Percentiles rank a stretch among this genome's conserved stretches.
Evolutionary conservation across 2,797 vertebrate genomes (phyloP).

Genomic region (Coendou prehensilis): DNA sequence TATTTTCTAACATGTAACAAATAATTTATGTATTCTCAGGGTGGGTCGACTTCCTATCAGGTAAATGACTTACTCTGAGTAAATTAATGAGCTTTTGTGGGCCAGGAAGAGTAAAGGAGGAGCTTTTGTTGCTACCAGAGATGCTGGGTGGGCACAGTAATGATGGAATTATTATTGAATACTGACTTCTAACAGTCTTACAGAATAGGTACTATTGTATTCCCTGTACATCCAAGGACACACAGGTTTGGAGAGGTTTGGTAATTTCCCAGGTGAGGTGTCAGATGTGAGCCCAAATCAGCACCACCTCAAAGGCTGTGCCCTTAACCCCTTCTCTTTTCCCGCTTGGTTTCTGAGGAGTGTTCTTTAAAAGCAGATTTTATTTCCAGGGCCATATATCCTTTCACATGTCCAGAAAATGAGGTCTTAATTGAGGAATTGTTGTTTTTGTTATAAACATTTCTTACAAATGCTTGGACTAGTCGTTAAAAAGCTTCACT

Average conservation of each 20-base stretch:
- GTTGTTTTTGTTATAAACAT: background rate
- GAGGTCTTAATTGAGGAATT: background rate
- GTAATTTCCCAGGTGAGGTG: background rate
- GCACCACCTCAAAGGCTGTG: background rate
- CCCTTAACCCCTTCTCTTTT: background rate
- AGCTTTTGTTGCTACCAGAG: background rate
- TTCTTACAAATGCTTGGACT: background rate
- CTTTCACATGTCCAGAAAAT: slow-evolving; percentile 39
- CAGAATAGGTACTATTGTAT: background rate
- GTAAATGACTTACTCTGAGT: background rate
- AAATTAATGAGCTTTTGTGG: background rate
- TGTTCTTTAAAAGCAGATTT: slow-evolving; percentile 57
- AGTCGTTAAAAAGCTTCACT: background rate
- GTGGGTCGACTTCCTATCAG: background rate
- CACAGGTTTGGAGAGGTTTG: background rate
- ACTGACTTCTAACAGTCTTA: too few species aligned
- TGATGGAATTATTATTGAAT: background rate
- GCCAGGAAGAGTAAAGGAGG: background rate
- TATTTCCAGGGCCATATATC: background rate
- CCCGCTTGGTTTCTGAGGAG: background rate
- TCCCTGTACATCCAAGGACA: background rate
- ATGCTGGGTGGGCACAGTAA: background rate
- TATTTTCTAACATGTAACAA: slow-evolving; percentile 27
- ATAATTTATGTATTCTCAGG: background rate
- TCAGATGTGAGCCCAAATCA: background rate